Evolutionary conservation across 2,113 vertebrate genomes (phyloP).

Genomic region (Aegithalos caudatus): DNA sequence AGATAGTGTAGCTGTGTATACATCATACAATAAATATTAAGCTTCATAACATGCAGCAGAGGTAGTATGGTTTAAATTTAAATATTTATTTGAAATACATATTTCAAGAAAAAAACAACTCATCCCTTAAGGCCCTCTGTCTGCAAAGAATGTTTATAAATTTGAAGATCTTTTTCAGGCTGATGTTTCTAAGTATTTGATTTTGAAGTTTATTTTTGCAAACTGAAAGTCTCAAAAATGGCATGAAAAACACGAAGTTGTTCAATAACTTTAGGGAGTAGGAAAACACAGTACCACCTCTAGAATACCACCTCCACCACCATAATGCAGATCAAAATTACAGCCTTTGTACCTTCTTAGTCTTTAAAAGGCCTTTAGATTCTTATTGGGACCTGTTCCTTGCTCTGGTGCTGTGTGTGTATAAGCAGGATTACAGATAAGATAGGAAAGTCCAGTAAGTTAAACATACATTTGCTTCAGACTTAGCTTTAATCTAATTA

Average conservation of each 20-base stretch:
- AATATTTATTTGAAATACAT: background rate
- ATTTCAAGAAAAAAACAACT: background rate
- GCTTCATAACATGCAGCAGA: background rate
- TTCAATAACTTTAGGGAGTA: background rate
- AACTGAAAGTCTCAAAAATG: background rate
- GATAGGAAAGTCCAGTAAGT: background rate
- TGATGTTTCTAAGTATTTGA: background rate
- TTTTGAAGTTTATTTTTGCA: background rate
- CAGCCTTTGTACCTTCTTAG: background rate
- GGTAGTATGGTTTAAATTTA: background rate
- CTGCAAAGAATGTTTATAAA: background rate
- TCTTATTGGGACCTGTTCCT: background rate
- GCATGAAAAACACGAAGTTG: fast-evolving
- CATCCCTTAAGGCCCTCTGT: background rate
- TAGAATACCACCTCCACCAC: too few species aligned
- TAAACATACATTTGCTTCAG: background rate
- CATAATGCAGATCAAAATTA: background rate
- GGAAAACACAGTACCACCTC: background rate
- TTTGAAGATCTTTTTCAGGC: background rate
- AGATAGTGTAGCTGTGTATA: background rate
- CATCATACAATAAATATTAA: background rate
- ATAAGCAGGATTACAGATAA: background rate
- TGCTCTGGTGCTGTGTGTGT: background rate
- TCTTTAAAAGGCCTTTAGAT: background rate
- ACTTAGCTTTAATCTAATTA: background rate